These are phyloP conservation scores for Bujurquina vittata DNA, from an alignment of 2,113 vertebrate genomes.

Conservation along the genomic window DNA sequence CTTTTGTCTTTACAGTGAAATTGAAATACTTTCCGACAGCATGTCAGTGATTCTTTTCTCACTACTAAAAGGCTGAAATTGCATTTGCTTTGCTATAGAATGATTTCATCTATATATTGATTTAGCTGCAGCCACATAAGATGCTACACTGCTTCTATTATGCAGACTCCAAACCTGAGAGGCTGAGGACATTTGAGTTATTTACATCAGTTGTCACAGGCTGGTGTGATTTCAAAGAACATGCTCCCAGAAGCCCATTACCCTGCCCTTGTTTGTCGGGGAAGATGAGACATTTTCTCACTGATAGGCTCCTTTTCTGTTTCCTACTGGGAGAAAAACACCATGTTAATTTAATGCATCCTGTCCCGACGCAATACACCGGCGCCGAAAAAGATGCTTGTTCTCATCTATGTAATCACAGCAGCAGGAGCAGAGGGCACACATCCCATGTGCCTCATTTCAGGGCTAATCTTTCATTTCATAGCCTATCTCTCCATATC, in stretches of 20 bases:
- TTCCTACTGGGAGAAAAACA: constrained; percentile 67
- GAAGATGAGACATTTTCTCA: constrained; percentile 58
- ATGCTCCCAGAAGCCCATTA: constrained; percentile 60
- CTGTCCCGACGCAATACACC: constrained; percentile 77
- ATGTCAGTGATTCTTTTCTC: constrained; percentile 5
- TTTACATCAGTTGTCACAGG: constrained; percentile 55
- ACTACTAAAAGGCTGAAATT: constrained; percentile 23
- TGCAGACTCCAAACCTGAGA: constrained; percentile 28
- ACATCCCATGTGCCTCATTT: constrained; percentile 92
- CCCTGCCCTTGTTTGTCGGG: constrained; percentile 44
- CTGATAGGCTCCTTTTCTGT: constrained; percentile 51
- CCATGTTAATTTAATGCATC: constrained; percentile 88
- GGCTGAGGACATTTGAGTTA: constrained; percentile 63
- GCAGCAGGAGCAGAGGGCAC: constrained; percentile 88
- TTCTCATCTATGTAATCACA: constrained; percentile 96
- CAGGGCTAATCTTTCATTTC: constrained; percentile 98
- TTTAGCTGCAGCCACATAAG: constrained; percentile 25
- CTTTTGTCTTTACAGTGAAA: constrained; percentile 48
- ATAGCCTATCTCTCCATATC: constrained; percentile 99
- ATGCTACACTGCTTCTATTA: constrained; percentile 29
- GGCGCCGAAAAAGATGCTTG: constrained; percentile 83
- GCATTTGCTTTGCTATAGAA: constrained; percentile 36
- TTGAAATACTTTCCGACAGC: constrained; percentile 29
- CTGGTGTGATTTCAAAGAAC: constrained; percentile 59
- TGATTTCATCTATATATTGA: constrained; percentile 24